Percentiles rank a stretch among this genome's conserved stretches.
Evolutionary conservation across 2,888 invertebrate genomes (phyloP).

Genomic region (Spilarctia lutea): DNA sequence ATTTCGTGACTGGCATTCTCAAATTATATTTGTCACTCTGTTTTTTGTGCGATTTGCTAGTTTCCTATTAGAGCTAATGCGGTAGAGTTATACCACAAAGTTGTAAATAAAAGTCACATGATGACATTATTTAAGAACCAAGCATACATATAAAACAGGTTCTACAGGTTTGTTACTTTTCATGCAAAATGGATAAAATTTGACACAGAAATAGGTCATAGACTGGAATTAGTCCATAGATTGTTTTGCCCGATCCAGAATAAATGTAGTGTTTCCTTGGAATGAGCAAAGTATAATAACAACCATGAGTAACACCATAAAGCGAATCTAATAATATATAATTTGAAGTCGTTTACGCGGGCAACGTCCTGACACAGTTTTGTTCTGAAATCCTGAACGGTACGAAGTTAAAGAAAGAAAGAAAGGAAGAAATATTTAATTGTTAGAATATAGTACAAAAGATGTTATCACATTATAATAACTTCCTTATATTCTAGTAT

Average conservation of each 20-base stretch:
- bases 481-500: no score
- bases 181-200: no score
- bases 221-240: no score
- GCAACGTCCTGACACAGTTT: neutral
- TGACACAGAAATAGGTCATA: no score
- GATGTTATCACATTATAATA: no score
- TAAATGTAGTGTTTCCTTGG: no score
- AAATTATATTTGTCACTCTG: conserved; percentile 65
- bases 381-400: neutral
- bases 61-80: conserved; percentile 39
- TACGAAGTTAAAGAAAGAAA: no score
- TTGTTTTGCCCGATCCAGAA: no score
- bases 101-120: neutral
- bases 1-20: conserved; percentile 63
- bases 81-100: conserved; percentile 14
- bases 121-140: neutral
- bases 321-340: neutral
- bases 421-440: no score
- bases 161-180: neutral
- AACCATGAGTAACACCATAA: no score
- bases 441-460: no score
- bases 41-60: conserved; percentile 45
- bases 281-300: no score
- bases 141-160: neutral
- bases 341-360: neutral